Evolutionary conservation across 2,888 invertebrate genomes (phyloP).

Genomic region (Graphium colonna): DNA sequence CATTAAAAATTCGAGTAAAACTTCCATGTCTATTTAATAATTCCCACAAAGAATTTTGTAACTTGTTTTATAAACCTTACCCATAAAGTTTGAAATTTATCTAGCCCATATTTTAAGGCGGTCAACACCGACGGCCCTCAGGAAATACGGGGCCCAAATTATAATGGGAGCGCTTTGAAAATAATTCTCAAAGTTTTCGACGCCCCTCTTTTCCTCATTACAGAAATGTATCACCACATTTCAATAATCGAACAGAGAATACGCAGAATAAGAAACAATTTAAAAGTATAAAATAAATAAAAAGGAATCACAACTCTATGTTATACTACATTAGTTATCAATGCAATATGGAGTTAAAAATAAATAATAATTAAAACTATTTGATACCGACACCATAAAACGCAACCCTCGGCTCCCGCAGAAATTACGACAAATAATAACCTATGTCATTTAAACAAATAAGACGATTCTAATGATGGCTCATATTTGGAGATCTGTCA

Average conservation of each 20-base stretch:
- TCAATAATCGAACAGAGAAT: background rate
- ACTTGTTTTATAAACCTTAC: conserved; percentile 52
- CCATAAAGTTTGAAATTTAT: conserved; percentile 52
- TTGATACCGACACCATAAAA: too few species aligned
- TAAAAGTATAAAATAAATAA: too few species aligned
- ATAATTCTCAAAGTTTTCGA: conserved; percentile 55
- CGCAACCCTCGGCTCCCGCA: too few species aligned
- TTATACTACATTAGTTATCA: too few species aligned
- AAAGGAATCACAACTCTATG: too few species aligned
- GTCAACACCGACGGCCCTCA: conserved; percentile 38
- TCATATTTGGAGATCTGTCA: too few species aligned
- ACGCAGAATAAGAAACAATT: background rate
- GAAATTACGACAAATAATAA: too few species aligned
- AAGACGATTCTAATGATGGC: too few species aligned
- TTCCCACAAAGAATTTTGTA: conserved; percentile 46
- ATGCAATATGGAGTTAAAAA: too few species aligned
- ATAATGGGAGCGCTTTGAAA: conserved; percentile 56
- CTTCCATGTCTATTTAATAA: conserved; percentile 56
- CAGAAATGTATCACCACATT: conserved; percentile 49
- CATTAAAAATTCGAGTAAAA: too few species aligned
- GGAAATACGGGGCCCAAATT: conserved; percentile 60
- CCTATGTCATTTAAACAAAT: too few species aligned
- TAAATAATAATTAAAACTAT: too few species aligned
- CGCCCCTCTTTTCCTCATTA: conserved; percentile 45
- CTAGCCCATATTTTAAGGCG: conserved; percentile 56